These are phyloP conservation scores for Zalophus californianus DNA, from an alignment of 2,797 vertebrate species.

Conservation along the genomic window DNA sequence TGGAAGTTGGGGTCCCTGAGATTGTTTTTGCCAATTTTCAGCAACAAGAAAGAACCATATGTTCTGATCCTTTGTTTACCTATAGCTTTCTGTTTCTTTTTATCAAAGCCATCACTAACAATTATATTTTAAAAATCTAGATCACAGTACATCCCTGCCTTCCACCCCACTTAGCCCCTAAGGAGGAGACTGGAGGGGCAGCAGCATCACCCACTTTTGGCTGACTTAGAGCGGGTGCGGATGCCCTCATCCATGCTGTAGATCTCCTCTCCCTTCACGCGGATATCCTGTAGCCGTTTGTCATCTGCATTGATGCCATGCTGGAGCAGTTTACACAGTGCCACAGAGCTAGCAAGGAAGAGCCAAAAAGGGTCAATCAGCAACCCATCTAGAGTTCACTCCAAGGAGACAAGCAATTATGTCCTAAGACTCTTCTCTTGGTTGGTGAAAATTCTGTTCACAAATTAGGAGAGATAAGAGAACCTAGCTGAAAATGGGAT, in stretches of 20 bases:
- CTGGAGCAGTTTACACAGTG: constrained; percentile 97
- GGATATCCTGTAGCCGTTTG: constrained; percentile 97
- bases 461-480: not conserved
- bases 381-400: not conserved
- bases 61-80: not conserved
- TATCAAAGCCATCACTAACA: not conserved
- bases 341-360: constrained; percentile 92
- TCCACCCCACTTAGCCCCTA: not conserved
- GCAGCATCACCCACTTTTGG: constrained; percentile 92
- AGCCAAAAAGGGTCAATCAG: not conserved
- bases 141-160: not conserved
- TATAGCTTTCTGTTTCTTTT: not conserved
- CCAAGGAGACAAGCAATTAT: not conserved
- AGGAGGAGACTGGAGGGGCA: not conserved
- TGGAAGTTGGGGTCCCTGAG: not conserved
- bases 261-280: constrained; percentile 98
- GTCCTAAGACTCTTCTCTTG: not conserved
- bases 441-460: not conserved
- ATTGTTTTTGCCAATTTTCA: not conserved
- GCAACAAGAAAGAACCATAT: not conserved
- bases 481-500: not conserved
- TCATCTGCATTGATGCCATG: constrained; percentile 98
- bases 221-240: constrained; percentile 96
- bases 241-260: constrained; percentile 95
- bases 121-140: not conserved